Evolutionary conservation across 92 coral and sea anemone genomes (phyloP).

Genomic region (Phymanthus crucifer): DNA sequence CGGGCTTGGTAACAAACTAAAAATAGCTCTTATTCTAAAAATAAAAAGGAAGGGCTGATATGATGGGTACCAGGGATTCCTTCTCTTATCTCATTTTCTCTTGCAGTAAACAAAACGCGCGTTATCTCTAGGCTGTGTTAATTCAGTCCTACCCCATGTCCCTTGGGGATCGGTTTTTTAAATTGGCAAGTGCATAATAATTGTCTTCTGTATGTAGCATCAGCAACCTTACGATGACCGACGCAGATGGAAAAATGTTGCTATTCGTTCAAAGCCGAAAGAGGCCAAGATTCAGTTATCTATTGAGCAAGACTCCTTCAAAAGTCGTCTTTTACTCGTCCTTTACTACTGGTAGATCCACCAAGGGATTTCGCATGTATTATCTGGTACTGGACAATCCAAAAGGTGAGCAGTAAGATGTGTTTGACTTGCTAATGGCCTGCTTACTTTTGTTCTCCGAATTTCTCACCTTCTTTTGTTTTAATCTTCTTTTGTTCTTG

Average conservation of each 20-base stretch:
- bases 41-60: no score
- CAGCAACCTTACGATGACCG: neutral
- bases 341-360: neutral
- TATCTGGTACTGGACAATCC: neutral
- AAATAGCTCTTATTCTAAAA: no score
- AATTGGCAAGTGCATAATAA: no score
- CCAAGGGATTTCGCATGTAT: neutral
- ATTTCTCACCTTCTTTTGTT: no score
- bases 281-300: neutral
- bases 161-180: neutral
- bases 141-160: neutral
- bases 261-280: neutral
- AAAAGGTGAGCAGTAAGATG: neutral
- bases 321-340: neutral
- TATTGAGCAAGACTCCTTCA: neutral
- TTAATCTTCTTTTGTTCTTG: no score
- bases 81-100: no score
- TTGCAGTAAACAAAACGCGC: no score
- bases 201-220: neutral
- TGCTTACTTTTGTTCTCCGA: no score
- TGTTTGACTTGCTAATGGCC: no score
- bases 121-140: no score
- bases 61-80: no score
- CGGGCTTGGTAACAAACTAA: no score
- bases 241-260: neutral